phyloP scores from a whole-genome alignment of 2,888 invertebrate genomes.

The Uropetala carovei region DNA sequence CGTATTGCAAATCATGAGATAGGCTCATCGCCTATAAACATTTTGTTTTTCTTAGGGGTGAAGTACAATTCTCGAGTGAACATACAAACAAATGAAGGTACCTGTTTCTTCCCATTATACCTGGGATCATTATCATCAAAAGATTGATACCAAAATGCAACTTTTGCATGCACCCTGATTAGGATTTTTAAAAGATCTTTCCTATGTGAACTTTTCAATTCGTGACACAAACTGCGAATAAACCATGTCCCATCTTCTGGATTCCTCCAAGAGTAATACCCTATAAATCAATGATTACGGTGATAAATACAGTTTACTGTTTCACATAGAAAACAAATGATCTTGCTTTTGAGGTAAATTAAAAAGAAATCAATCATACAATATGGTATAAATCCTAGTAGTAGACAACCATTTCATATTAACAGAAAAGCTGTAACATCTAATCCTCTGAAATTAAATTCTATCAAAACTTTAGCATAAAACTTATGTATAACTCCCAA shows the following conservation, averaged over 20 bases:
- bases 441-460: too few relatives aligned
- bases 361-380: too few relatives aligned
- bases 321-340: neutral
- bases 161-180: conserved; percentile 80
- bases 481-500: too few relatives aligned
- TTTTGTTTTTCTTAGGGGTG: conserved; percentile 4
- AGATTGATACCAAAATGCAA: conserved; percentile 83
- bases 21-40: neutral
- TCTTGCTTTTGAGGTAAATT: neutral
- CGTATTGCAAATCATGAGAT: neutral
- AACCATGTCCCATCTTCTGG: conserved; percentile 84
- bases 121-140: conserved; percentile 71
- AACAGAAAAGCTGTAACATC: too few relatives aligned
- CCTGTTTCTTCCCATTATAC: conserved; percentile 27
- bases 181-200: conserved; percentile 81
- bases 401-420: too few relatives aligned
- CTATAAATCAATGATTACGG: conserved; percentile 73
- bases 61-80: conserved; percentile 47
- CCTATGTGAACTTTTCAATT: conserved; percentile 76
- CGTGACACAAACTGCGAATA: conserved; percentile 81
- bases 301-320: neutral
- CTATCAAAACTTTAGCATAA: too few relatives aligned
- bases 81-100: conserved; percentile 53
- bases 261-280: conserved; percentile 83
- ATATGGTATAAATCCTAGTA: too few relatives aligned